phyloP scores from a whole-genome alignment of 2,888 invertebrate genomes.

The Leptinotarsa rubiginosa region DNA sequence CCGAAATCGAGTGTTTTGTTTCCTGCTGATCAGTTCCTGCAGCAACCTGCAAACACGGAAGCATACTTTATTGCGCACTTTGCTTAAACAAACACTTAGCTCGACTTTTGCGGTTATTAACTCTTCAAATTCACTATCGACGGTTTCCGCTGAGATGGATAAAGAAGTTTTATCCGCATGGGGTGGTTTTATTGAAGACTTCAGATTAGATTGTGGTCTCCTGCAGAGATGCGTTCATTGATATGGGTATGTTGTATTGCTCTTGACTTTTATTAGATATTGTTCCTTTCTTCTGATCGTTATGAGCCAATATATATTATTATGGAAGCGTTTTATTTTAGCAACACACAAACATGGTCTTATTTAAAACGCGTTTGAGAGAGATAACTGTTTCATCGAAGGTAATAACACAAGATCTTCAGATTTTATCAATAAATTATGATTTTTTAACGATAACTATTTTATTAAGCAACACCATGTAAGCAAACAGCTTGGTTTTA shows the following conservation, averaged over 20 bases:
- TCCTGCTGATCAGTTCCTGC: conserved; percentile 45
- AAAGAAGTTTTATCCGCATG: conserved; percentile 27
- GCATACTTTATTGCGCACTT: conserved; percentile 49
- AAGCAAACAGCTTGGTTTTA: too few relatives aligned
- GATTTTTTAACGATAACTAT: too few relatives aligned
- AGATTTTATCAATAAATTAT: too few relatives aligned
- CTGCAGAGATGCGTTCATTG: background rate
- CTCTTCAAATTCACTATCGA: conserved; percentile 48
- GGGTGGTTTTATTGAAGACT: conserved; percentile 34
- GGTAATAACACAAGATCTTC: too few relatives aligned
- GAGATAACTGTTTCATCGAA: too few relatives aligned
- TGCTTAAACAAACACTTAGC: conserved; percentile 54
- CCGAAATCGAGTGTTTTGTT: conserved; percentile 46
- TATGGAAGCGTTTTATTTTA: too few relatives aligned
- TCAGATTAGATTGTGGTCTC: conserved; percentile 8
- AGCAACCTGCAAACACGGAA: conserved; percentile 36
- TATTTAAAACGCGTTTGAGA: too few relatives aligned
- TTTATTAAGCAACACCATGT: too few relatives aligned
- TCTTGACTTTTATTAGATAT: background rate
- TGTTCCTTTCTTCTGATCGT: background rate
- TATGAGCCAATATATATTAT: too few relatives aligned
- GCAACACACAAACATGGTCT: too few relatives aligned
- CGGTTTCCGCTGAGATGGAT: conserved; percentile 37
- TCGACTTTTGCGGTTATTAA: conserved; percentile 57
- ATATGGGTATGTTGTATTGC: background rate